Percentiles rank a stretch among this genome's conserved stretches.
These are phyloP conservation scores for Drosophila monieri DNA, from an alignment of 2,888 invertebrate genomes.

Conservation along the genomic window DNA sequence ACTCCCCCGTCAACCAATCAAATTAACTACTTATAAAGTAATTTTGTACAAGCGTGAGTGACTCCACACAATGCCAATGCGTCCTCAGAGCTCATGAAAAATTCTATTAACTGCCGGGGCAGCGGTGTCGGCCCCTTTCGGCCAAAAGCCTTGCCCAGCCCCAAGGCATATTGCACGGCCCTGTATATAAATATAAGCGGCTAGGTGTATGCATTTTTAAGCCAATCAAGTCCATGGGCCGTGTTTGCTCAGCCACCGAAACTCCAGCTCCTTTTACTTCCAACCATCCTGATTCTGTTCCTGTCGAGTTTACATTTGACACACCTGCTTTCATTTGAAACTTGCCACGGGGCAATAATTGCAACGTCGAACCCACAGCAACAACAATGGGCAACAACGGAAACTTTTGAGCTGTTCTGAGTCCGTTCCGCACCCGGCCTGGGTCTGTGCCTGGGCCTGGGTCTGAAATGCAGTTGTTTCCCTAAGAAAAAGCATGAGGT, in stretches of 20 bases:
- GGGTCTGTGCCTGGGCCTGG: background rate
- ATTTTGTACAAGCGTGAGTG: conserved; percentile 68
- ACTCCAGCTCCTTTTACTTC: conserved; percentile 15
- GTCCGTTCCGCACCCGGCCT: background rate
- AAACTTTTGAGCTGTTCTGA: conserved; percentile 48
- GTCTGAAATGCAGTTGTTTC: conserved; percentile 34
- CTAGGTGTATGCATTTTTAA: conserved; percentile 68
- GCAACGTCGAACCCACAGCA: conserved; percentile 69
- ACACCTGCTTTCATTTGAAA: conserved; percentile 78
- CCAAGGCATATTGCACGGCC: conserved; percentile 22
- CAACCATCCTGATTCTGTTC: conserved; percentile 21
- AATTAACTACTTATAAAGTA: conserved; percentile 77
- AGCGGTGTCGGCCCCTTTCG: background rate
- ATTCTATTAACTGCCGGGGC: conserved; percentile 68
- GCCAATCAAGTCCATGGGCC: conserved; percentile 62
- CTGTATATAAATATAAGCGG: conserved; percentile 8
- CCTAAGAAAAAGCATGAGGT: conserved; percentile 17
- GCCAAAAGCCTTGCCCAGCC: conserved; percentile 16
- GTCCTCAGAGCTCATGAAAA: conserved; percentile 68
- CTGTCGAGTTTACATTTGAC: conserved; percentile 72
- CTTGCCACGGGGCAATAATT: conserved; percentile 71
- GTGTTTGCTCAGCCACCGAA: conserved; percentile 61
- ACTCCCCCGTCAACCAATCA: conserved; percentile 56
- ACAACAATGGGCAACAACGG: conserved; percentile 52
- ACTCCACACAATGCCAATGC: conserved; percentile 58